phyloP scores from a whole-genome alignment of 2,113 vertebrate species.

The Chunga burmeisteri region DNA sequence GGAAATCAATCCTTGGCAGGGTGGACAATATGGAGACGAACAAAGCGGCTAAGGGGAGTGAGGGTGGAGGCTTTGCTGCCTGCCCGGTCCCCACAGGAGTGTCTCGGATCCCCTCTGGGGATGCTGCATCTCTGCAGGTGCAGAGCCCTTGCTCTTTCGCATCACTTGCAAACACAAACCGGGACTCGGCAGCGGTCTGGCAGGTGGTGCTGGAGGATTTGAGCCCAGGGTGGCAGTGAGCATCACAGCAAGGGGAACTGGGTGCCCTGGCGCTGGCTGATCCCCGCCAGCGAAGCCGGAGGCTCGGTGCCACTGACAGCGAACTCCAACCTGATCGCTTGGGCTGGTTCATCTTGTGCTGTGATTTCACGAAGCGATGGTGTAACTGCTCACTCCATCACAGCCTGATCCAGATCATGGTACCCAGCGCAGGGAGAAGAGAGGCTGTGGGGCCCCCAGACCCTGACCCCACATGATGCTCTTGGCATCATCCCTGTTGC shows the following conservation, averaged over 20 bases:
- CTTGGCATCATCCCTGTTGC: not conserved
- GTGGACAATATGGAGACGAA: rapidly evolving
- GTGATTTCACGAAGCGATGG: not conserved
- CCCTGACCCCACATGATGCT: rapidly evolving
- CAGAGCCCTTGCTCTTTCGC: rapidly evolving
- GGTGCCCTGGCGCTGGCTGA: rapidly evolving
- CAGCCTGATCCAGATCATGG: not conserved
- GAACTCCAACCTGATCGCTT: rapidly evolving
- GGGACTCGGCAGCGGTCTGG: not conserved
- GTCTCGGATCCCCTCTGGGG: rapidly evolving
- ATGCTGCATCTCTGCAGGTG: rapidly evolving
- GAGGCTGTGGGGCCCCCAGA: not conserved
- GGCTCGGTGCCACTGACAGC: not conserved
- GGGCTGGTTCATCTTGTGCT: rapidly evolving
- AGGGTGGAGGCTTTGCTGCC: rapidly evolving
- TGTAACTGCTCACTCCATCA: rapidly evolving
- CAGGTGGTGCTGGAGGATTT: not conserved
- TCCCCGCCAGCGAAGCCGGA: rapidly evolving
- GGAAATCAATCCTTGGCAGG: rapidly evolving
- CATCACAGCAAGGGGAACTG: rapidly evolving
- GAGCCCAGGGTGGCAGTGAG: not conserved
- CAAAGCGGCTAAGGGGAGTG: not conserved
- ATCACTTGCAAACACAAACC: rapidly evolving
- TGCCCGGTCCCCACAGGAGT: rapidly evolving
- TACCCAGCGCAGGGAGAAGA: not conserved